Conservation (phyloP, 2,888 invertebrate genomes). For the Argyra leucocephala region DNA sequence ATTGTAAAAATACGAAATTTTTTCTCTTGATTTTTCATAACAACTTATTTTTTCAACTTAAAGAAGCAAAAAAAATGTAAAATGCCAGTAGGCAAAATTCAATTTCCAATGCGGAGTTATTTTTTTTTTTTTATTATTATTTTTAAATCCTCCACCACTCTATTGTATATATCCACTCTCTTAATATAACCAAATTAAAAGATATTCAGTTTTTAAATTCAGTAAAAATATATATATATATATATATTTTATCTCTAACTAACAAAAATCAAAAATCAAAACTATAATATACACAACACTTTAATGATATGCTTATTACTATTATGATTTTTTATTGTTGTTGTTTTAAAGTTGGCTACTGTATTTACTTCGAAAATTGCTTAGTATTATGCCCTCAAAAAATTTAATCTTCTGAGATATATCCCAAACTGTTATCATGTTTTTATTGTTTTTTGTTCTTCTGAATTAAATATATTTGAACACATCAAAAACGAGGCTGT, state of each 20-base stretch:
- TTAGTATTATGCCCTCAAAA: conserved; percentile 4
- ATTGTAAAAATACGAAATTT: neutral
- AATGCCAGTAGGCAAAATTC: neutral
- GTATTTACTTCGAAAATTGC: neutral
- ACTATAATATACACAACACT: neutral
- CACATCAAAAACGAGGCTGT: no score
- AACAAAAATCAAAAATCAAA: no score
- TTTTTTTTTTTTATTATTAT: no score
- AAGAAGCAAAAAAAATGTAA: neutral
- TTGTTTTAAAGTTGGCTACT: neutral
- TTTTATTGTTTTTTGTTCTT: no score
- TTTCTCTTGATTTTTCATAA: neutral
- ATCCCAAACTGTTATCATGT: neutral
- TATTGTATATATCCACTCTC: no score
- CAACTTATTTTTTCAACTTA: no score
- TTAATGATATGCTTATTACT: neutral
- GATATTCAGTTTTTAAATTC: no score
- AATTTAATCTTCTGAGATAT: neutral
- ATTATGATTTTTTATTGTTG: neutral
- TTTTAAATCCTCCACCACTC: no score
- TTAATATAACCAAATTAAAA: no score
- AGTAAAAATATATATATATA: no score
- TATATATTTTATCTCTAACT: no score
- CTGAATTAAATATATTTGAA: no score
- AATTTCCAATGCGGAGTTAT: neutral